These are phyloP conservation scores for Sphaerophoria rueppellii DNA, from an alignment of 2,888 invertebrate genomes.

Conservation along the genomic window DNA sequence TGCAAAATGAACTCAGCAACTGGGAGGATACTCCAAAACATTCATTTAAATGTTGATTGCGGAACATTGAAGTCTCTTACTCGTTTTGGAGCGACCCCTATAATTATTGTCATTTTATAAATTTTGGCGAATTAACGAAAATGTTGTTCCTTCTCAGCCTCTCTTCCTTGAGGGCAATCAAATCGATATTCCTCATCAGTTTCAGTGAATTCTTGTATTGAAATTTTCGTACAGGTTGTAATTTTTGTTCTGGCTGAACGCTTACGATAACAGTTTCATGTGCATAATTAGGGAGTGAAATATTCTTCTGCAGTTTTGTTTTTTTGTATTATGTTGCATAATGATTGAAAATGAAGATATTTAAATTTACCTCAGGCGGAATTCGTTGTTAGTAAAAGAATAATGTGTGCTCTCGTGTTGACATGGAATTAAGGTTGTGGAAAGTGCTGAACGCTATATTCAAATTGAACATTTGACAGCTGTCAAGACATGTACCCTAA, in stretches of 20 bases:
- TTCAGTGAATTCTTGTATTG: conserved; percentile 1
- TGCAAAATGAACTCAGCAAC: background rate
- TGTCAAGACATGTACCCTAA: no score
- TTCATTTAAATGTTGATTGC: conserved; percentile 1
- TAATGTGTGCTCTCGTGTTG: no score
- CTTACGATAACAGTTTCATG: conserved; percentile 33
- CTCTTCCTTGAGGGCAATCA: conserved; percentile 26
- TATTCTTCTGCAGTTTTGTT: background rate
- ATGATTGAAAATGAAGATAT: conserved; percentile 37
- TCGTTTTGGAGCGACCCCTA: conserved; percentile 21
- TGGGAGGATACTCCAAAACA: background rate
- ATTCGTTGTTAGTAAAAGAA: no score
- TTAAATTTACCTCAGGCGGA: conserved; percentile 11
- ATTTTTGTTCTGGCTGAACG: conserved; percentile 5
- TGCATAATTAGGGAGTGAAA: conserved; percentile 15
- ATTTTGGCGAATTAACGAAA: conserved; percentile 67
- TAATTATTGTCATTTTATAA: conserved; percentile 67
- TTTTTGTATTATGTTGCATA: background rate
- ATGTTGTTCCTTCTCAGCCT: conserved; percentile 24
- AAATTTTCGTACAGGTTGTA: background rate
- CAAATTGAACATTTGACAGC: no score
- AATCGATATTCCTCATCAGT: conserved; percentile 16
- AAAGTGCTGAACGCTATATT: no score
- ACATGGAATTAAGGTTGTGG: no score
- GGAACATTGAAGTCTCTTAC: conserved; percentile 5